Percentiles rank a stretch among this genome's conserved stretches.
Evolutionary conservation across 2,797 vertebrate species (phyloP).

Genomic region (Lophotriccus pileatus): DNA sequence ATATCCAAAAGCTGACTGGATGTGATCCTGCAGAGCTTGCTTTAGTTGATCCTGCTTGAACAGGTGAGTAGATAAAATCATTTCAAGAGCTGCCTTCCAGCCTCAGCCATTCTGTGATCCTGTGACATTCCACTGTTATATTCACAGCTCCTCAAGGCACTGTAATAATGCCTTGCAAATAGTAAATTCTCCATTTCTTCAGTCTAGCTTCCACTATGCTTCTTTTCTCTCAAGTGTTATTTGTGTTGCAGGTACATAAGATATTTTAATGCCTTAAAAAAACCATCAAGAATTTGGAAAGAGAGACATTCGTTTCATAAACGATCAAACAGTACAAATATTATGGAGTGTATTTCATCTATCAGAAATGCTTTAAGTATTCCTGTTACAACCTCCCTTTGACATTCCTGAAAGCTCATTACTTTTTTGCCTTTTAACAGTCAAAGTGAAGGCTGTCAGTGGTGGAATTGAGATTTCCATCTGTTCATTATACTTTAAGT

Average conservation of each 20-base stretch:
- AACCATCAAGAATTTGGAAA: neutral
- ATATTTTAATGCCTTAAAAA: neutral
- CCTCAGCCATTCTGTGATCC: neutral
- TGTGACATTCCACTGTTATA: neutral
- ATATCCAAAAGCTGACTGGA: neutral
- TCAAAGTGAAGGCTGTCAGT: neutral
- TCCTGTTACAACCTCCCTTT: neutral
- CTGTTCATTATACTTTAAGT: neutral
- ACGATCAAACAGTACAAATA: neutral
- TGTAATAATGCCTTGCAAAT: neutral
- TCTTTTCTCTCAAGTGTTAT: neutral
- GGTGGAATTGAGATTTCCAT: conserved; percentile 10
- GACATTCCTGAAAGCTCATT: neutral
- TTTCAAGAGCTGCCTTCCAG: neutral
- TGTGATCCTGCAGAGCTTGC: neutral
- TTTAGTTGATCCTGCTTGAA: neutral
- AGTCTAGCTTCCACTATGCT: neutral
- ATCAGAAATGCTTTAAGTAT: neutral
- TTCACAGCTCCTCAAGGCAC: neutral
- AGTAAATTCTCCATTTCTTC: neutral
- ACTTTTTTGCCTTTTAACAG: neutral
- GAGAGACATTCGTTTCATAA: neutral
- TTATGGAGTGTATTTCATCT: neutral
- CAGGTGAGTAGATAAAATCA: accelerated
- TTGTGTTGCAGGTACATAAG: neutral